Conservation (phyloP, 2,113 vertebrate genomes). For the Melanerpes formicivorus region DNA sequence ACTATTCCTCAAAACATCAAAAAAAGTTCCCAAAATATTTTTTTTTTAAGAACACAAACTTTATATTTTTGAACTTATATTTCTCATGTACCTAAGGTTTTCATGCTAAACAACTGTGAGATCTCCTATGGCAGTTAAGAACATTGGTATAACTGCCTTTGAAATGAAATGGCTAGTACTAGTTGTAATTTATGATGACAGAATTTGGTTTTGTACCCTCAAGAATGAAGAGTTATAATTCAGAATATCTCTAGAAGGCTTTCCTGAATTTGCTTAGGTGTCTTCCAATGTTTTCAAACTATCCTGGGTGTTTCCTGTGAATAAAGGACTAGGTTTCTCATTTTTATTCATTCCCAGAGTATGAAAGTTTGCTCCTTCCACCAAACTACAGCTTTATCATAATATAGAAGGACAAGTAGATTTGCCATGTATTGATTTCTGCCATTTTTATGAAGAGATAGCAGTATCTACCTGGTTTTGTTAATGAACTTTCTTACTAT, state of each 20-base stretch:
- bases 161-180: neutral
- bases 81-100: neutral
- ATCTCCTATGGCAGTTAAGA: neutral
- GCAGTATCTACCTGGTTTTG: neutral
- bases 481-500: neutral
- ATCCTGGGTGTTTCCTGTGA: neutral
- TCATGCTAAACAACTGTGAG: neutral
- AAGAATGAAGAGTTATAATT: neutral
- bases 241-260: neutral
- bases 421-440: neutral
- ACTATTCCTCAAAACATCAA: neutral
- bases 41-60: neutral
- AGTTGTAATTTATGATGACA: neutral
- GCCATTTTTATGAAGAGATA: neutral
- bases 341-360: neutral
- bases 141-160: neutral
- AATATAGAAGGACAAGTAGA: neutral
- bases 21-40: neutral
- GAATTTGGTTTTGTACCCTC: neutral
- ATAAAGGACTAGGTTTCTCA: neutral
- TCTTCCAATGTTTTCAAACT: neutral
- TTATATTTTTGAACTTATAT: neutral
- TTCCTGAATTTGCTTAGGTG: neutral
- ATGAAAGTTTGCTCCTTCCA: neutral
- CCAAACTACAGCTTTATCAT: neutral